Evolutionary conservation across 35 echinoderm and acorn worm genomes (phyloP), one percentile per base, ranked within the genome.

Genomic region (Diadema setosum): DNA sequence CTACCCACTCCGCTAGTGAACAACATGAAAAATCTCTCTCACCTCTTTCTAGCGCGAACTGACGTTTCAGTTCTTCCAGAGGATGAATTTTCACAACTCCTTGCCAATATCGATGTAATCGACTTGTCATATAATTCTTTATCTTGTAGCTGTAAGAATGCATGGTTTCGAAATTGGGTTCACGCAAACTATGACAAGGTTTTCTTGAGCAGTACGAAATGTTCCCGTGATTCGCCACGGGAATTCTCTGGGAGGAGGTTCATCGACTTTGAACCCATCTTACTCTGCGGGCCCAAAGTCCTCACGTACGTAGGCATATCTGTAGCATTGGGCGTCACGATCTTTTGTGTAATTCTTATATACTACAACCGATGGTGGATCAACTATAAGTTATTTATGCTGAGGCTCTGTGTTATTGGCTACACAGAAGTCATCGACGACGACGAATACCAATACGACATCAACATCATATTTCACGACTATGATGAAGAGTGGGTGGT

Each of bases 341-440:
- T 78, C 15, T 34, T 23, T 39, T 14, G 39, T 7, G 23, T 78
- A 18, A 21, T 18, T 9, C 23, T 78, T 34, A 14, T 78, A 0
- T 78, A 78, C 21, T 78, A 78, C 21, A 78, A 78, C 44, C 73
- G 73, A 0, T 78, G 73, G 73, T 78, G 73, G 73, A 17, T 78
- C 15, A 78, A 43, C 40, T 44, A 78, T n/a, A 78, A 78, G n/a
- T 78, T 34, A 14, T 78, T 78, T 41, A 33, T 78, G 3, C 20
- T 78, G n/a, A 78, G 25, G 44, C 73, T 78, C 18, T 78, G 73
- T 23, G 44, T 78, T 6, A 78, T 78, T 21, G 73, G 73, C 25
- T 78, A 78, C 40, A 78, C 27, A 15, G 73, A 78, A 78, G 24
- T 78, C 8, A 20, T 78, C 40, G 73, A 78, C 8, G 40, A 8